Evolutionary conservation across 2,888 invertebrate genomes (phyloP), one percentile per base, ranked within the genome.

Genomic region (Lamellibrachia columna): DNA sequence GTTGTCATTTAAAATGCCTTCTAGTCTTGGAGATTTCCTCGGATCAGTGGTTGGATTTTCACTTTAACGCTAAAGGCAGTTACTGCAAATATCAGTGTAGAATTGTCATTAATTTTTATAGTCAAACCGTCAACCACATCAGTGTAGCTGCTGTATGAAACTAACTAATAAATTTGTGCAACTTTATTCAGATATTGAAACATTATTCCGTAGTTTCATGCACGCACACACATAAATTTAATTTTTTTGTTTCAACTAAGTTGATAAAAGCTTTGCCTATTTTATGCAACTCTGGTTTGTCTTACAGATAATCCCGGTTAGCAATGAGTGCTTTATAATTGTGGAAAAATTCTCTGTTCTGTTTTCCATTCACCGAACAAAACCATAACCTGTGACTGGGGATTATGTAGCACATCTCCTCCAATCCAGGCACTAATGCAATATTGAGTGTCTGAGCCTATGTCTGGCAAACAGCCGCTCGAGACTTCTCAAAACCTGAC

Each of bases 281-380:
- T 75, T n/a, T 15, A 6, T 6, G n/a, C 75, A 22, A n/a, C 75
- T 6, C 15, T 6, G 22, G n/a, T 75, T 22, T n/a, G 15, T 6
- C 75, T 3, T 75, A n/a, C 75, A 22, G 55, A 22, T 75, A 22
- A 75, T 75, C 6, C 75, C 22, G 3, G 75, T 75, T 15, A 6
- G 75, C 75, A 75, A 75, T 75, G 75, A 75, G 75, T 75, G 22
- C 75, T 75, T 75, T 15, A n/a, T n/a, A 75, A 75, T 75, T 75
- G n/a, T 75, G 75, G 75, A 75, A 75, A 75, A 22, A 15, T 15
- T 75, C n/a, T n/a, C n/a, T n/a, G 75, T 75, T 75, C n/a, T 75
- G 22, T 75, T 22, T 75, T 22, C 75, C 75, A 75, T 75, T 75
- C 75, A 75, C 22, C 75, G 75, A 22, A 6, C 22, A n/a, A n/a